phyloP scores from a whole-genome alignment of 2,888 invertebrate species.

The Amphiduros pacificus region DNA sequence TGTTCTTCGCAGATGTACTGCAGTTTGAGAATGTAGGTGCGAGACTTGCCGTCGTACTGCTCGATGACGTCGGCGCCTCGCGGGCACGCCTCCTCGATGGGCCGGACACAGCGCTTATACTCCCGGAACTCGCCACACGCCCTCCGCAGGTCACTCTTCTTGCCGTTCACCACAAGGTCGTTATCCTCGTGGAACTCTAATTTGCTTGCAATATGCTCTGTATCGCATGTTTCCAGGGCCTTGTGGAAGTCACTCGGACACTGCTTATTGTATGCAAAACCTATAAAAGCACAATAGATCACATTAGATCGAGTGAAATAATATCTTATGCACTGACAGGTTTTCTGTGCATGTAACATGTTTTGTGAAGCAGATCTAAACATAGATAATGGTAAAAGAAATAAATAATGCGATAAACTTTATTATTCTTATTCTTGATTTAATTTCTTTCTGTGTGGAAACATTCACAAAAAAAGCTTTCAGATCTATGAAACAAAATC shows the following conservation, averaged over 20 bases:
- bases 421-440: background rate
- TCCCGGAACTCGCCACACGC: slow-evolving; percentile 6
- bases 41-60: slow-evolving; percentile 10
- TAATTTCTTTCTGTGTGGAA: background rate
- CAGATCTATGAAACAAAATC: too few relatives aligned
- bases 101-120: background rate
- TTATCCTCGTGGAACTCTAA: slow-evolving; percentile 7
- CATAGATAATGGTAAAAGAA: too few relatives aligned
- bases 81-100: slow-evolving; percentile 11
- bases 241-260: background rate
- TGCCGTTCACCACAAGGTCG: slow-evolving; percentile 7
- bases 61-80: slow-evolving; percentile 8
- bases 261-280: background rate
- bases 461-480: background rate
- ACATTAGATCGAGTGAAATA: background rate
- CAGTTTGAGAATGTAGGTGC: slow-evolving; percentile 17
- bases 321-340: background rate
- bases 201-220: background rate
- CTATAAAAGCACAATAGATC: background rate
- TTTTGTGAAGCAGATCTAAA: too few relatives aligned
- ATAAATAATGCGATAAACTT: too few relatives aligned
- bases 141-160: background rate
- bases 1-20: slow-evolving; percentile 15
- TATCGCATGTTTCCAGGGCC: background rate
- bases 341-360: too few relatives aligned